Base-by-base conservation (phyloP, 2,888 invertebrate species). In the Dilophus febrilis region DNA sequence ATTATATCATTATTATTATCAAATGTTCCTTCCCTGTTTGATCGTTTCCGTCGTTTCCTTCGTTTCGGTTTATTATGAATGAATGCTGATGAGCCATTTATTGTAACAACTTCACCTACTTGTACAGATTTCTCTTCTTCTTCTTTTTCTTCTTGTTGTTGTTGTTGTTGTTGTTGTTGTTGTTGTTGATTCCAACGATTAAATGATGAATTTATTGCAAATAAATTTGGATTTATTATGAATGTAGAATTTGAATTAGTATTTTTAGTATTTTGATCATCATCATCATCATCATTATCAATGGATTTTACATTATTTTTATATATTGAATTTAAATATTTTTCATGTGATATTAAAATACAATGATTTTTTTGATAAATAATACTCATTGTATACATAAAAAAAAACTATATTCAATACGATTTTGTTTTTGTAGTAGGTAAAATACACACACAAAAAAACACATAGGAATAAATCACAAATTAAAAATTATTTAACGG, bases 131-230 rank as follows among this genome's bases (percentile, higher is more conserved):
- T 36, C n/a, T 36, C 28, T n/a, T 36, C 6, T 11, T 16, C 27
- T 4, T 27, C 27, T 29, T 36, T 36, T 29, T 12, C 29, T 11
- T 4, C n/a, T 11, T 10, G n/a, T 29, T 7, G 29, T 4, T 10
- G 3, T 29, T 10, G 27, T 42, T 16, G 42, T 40, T 40, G 19
- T 28, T 39, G 16, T 47, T 40, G 12, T n/a, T 14, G n/a, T n/a
- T 43, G 35, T 14, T 45, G 38, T 42, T 59, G 56, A 54, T 56
- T 57, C 36, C 51, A 45, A 34, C 59, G 50, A 38, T 57, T 51
- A 50, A 61, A 69, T 36, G 64, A 64, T 2, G 56, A 52, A 46
- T 58, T 57, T 31, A 71, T 65, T 42, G 64, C 51, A 48, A 70
- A 71, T 35, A 70, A 13, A 10, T 33, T 27, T 12, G 17, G 5